These are phyloP conservation scores for Cephus nigrinus DNA, from an alignment of 2,888 invertebrate species.

Conservation along the genomic window DNA sequence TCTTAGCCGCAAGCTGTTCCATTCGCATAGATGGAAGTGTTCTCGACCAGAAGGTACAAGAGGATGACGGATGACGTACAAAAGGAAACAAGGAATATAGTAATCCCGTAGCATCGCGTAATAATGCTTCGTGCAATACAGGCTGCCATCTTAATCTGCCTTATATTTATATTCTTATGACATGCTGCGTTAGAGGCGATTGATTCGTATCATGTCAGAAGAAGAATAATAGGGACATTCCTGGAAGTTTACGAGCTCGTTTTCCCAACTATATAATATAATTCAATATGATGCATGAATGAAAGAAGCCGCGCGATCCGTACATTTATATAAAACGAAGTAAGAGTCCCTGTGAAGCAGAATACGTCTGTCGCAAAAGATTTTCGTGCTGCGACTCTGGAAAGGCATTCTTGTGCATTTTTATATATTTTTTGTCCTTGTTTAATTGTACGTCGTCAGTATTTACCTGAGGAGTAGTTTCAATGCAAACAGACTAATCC, in stretches of 20 bases:
- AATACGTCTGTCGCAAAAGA: not conserved
- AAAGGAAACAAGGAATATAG: not conserved
- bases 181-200: not conserved
- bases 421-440: not conserved
- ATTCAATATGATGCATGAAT: not conserved
- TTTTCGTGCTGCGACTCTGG: not conserved
- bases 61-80: not conserved
- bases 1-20: not conserved
- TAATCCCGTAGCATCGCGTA: not conserved
- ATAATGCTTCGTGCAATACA: not conserved
- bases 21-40: not conserved
- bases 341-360: not conserved
- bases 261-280: not conserved
- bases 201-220: not conserved
- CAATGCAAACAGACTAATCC: not conserved
- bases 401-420: not conserved
- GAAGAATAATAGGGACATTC: not conserved
- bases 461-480: not conserved
- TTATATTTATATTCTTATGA: not conserved
- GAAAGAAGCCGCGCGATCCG: not conserved
- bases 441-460: not conserved
- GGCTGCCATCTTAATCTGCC: not conserved
- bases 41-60: not conserved
- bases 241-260: not conserved
- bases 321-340: not conserved